Conservation (phyloP, 2,113 vertebrate species). For the Protobothrops mucrosquamatus region DNA sequence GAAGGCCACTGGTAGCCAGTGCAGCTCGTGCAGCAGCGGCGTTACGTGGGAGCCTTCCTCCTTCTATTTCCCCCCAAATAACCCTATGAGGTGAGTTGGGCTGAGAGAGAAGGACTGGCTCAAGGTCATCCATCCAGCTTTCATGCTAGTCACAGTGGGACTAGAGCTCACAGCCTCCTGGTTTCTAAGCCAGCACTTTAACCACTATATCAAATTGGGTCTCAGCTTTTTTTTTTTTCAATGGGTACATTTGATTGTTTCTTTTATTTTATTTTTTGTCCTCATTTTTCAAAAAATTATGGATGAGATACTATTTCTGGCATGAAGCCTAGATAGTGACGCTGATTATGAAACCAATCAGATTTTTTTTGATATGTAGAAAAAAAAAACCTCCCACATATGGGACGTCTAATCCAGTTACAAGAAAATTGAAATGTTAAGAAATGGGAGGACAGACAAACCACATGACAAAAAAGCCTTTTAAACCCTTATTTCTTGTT, state of each 20-base stretch:
- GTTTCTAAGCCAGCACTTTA: not conserved
- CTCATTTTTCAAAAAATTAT: not conserved
- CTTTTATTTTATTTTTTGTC: not conserved
- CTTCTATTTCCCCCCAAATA: not conserved
- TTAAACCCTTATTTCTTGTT: not conserved
- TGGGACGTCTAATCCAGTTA: conserved; percentile 15
- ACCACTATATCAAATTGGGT: not conserved
- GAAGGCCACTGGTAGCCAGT: too few relatives aligned
- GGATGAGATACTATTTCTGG: not conserved
- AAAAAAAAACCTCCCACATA: not conserved
- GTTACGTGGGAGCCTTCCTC: too few relatives aligned
- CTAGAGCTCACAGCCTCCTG: not conserved
- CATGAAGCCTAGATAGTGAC: not conserved
- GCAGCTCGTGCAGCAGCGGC: too few relatives aligned
- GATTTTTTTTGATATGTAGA: not conserved
- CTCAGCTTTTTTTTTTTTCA: not conserved
- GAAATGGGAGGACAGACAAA: not conserved
- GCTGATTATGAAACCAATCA: not conserved
- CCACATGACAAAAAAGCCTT: not conserved
- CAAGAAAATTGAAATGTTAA: conserved; percentile 21
- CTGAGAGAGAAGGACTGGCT: not conserved
- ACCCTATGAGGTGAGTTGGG: not conserved
- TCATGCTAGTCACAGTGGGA: not conserved
- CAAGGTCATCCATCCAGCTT: not conserved
- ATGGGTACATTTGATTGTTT: not conserved